These are phyloP conservation scores for Drosophila longiperda DNA, from an alignment of 2,888 invertebrate species.

Conservation along the genomic window DNA sequence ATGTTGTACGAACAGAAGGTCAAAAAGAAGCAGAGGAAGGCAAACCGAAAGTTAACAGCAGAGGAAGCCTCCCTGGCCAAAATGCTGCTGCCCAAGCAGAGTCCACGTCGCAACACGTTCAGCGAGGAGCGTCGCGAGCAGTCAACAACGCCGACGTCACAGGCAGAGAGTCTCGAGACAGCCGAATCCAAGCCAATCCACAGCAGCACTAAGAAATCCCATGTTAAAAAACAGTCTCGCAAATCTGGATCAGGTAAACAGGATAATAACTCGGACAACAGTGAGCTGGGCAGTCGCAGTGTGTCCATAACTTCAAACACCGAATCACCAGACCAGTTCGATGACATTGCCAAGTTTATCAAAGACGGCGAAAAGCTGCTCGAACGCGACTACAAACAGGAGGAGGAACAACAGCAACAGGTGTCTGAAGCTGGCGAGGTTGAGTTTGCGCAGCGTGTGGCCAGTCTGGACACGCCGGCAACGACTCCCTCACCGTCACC, in stretches of 20 bases:
- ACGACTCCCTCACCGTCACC: constrained; percentile 69
- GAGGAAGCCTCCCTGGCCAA: constrained; percentile 24
- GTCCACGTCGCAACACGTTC: constrained; percentile 25
- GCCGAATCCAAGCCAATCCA: constrained; percentile 19
- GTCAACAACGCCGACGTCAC: background rate
- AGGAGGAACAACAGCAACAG: constrained; percentile 63
- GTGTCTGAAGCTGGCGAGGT: constrained; percentile 26
- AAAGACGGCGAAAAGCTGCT: constrained; percentile 83
- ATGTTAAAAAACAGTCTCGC: constrained; percentile 17
- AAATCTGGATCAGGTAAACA: constrained; percentile 28
- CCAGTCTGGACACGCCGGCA: constrained; percentile 72
- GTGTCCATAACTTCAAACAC: constrained; percentile 30
- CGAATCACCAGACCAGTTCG: constrained; percentile 75
- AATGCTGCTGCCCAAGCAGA: constrained; percentile 19
- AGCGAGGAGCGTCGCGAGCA: constrained; percentile 45
- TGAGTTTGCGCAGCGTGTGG: constrained; percentile 56
- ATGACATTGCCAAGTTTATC: constrained; percentile 83
- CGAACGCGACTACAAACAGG: constrained; percentile 79
- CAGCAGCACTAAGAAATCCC: constrained; percentile 28
- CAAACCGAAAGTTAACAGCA: constrained; percentile 26
- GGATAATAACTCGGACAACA: constrained; percentile 27
- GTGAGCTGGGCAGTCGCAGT: constrained; percentile 12
- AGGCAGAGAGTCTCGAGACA: constrained; percentile 34
- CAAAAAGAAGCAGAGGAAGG: constrained; percentile 50
- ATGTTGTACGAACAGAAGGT: constrained; percentile 54